Evolutionary conservation across 2,113 vertebrate species (phyloP).

Genomic region (Anas platyrhynchos): DNA sequence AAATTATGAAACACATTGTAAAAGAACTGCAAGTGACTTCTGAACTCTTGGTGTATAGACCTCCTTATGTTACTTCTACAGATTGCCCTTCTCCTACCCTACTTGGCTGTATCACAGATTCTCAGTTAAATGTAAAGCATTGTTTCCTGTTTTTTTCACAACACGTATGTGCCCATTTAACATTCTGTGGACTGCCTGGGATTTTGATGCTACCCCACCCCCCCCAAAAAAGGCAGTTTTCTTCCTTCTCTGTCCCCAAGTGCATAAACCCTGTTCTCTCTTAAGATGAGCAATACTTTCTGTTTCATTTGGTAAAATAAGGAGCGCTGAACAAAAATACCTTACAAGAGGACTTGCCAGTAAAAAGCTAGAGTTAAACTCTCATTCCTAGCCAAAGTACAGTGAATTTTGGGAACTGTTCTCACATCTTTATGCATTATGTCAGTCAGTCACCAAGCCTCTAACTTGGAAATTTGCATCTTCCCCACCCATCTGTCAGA

Average conservation of each 20-base stretch:
- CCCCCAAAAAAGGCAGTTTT: background rate
- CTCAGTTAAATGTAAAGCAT: background rate
- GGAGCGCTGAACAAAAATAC: background rate
- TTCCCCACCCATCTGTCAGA: background rate
- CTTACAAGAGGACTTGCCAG: background rate
- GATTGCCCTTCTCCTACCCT: background rate
- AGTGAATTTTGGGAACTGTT: background rate
- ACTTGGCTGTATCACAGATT: background rate
- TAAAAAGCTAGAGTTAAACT: background rate
- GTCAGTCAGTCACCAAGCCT: background rate
- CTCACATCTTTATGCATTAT: background rate
- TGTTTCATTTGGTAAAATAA: background rate
- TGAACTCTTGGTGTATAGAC: background rate
- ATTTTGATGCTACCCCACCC: background rate
- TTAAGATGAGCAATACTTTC: background rate
- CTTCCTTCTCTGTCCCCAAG: background rate
- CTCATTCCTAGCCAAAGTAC: background rate
- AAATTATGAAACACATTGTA: background rate
- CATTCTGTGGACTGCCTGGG: background rate
- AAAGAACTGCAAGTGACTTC: background rate
- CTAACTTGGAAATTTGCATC: background rate
- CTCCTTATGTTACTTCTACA: background rate
- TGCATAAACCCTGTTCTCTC: background rate
- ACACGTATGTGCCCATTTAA: background rate
- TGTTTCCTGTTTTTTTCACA: background rate